Evolutionary conservation across 1,140 invertebrate species (phyloP).

Genomic region (Zaprionus ornatus): DNA sequence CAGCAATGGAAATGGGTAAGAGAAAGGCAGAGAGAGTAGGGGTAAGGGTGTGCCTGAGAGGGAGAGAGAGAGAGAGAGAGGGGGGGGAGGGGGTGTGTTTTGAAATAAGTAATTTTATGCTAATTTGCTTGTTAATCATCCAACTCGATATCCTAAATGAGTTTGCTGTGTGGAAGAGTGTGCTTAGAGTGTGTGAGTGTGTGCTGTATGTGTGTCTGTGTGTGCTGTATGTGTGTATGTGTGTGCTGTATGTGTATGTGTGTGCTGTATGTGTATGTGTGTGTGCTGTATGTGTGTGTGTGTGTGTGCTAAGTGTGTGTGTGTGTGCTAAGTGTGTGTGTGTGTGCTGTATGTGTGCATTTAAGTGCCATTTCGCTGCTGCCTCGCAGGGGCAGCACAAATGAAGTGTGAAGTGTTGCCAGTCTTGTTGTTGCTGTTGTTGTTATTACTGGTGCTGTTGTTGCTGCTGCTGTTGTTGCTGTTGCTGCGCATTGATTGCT

Average conservation of each 20-base stretch:
- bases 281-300: neutral
- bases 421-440: conserved; percentile 44
- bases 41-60: neutral
- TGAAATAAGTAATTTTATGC: conserved; percentile 77
- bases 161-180: neutral
- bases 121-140: conserved; percentile 78
- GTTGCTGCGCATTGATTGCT: conserved; percentile 78
- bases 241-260: conserved; percentile 1
- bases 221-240: neutral
- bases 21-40: neutral
- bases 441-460: conserved; percentile 21
- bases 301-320: neutral
- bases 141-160: conserved; percentile 4
- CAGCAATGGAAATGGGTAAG: neutral
- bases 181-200: neutral
- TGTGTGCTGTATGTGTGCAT: conserved; percentile 12
- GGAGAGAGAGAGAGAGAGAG: neutral
- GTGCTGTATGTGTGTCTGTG: neutral
- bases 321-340: conserved; percentile 8
- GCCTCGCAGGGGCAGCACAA: conserved; percentile 44
- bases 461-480: conserved; percentile 30
- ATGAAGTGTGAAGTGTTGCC: conserved; percentile 76
- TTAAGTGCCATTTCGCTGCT: conserved; percentile 54
- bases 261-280: conserved; percentile 1
- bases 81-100: conserved; percentile 44